phyloP scores from a whole-genome alignment of 1,140 invertebrate species.

The Drosophila ironensis region DNA sequence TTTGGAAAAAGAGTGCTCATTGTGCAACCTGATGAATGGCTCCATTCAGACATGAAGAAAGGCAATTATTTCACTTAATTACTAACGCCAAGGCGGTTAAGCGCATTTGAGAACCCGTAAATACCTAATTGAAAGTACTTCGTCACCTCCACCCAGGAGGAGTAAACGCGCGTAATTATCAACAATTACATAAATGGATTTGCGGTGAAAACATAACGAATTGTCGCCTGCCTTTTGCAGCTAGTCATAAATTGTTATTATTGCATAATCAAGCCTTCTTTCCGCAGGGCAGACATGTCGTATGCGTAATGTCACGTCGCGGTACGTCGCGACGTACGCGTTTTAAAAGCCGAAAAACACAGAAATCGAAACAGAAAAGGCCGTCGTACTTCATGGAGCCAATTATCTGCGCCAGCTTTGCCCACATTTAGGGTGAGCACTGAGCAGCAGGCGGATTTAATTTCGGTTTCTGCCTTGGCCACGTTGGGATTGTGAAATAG shows the following conservation, averaged over 20 bases:
- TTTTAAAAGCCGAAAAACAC: conserved; percentile 55
- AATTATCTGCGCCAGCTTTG: conserved; percentile 70
- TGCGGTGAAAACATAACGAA: conserved; percentile 31
- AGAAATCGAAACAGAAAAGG: conserved; percentile 48
- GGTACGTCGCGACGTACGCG: too few species aligned
- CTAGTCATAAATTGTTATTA: conserved; percentile 21
- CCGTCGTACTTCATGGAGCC: conserved; percentile 63
- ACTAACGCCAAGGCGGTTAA: too few species aligned
- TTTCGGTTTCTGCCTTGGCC: conserved; percentile 12
- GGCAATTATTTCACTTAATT: too few species aligned
- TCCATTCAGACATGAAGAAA: too few species aligned
- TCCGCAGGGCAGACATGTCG: conserved; percentile 22
- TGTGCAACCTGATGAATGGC: too few species aligned
- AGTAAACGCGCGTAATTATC: conserved; percentile 1
- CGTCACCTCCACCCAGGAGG: background rate
- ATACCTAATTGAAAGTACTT: background rate
- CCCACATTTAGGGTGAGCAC: conserved; percentile 18
- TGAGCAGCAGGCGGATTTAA: conserved; percentile 25
- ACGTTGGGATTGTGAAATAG: conserved; percentile 41
- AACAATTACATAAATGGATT: conserved; percentile 25
- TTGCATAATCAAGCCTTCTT: conserved; percentile 22
- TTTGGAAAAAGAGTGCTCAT: too few species aligned
- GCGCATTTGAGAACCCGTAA: too few species aligned
- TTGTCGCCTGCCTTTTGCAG: conserved; percentile 15
- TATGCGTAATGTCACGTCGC: conserved; percentile 64